Base-by-base conservation (phyloP, 2,888 invertebrate species). In the Mythimna pallens region DNA sequence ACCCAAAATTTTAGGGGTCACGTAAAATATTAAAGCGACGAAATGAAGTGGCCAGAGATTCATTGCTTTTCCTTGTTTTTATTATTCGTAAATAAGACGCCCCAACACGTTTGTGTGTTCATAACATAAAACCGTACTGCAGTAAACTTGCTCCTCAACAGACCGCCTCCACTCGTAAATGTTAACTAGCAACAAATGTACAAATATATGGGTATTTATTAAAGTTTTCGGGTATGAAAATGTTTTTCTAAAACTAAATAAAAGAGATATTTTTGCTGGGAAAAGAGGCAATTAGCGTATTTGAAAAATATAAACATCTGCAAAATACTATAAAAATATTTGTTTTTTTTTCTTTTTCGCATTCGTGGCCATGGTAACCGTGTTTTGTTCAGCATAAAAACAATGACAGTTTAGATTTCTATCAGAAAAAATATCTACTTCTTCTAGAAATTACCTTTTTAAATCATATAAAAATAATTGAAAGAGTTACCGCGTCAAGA, bases 11-110 rank as follows among this genome's bases (percentile, higher is more conserved):
- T 95, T 93, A 94, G 95, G 92, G 96, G 95, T 96, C 96, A 96
- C 96, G 96, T 96, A 96, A 95, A 96, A 96, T 96, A 96, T 96
- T 96, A 96, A 96, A 95, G 92, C 93, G 93, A 91, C 92, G 93
- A 93, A 93, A 95, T 94, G 96, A 94, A 96, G 95, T 96, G 94
- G 95, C 94, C 94, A 94, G 94, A 94, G 95, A 95, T 95, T 96
- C 95, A 95, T 94, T 94, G 94, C 96, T 93, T 92, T 93, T 94
- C 93, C 94, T 93, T 95, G 95, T 95, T 96, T 96, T 96, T 96
- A 96, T 95, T 96, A 96, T 96, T 94, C 95, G 93, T 94, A 94
- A 95, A 94, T 95, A 95, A 94, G 94, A 93, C 91, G 89, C 83
- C 91, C 91, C 88, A 85, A 91, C 92, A 92, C 92, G 92, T 93